These are phyloP conservation scores for Trichomycterus rosablanca DNA, from an alignment of 2,113 vertebrate species.

Conservation along the genomic window DNA sequence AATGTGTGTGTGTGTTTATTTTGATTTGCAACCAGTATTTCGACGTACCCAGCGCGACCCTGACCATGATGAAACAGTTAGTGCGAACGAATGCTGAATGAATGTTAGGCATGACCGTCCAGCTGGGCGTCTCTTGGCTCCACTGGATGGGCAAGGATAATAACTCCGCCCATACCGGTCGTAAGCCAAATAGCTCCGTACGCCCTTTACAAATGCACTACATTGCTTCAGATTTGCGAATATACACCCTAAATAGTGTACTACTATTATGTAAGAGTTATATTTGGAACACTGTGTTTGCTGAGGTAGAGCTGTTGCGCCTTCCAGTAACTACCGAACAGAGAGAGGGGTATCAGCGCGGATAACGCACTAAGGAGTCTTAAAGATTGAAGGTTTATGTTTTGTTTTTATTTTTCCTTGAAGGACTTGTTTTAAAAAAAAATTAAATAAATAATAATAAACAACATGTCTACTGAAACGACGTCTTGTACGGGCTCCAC, in stretches of 20 bases:
- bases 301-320: conserved; percentile 40
- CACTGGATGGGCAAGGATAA: conserved; percentile 33
- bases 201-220: not conserved
- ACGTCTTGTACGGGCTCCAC: conserved; percentile 84
- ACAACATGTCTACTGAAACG: conserved; percentile 76
- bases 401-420: not conserved
- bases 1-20: too few species aligned
- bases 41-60: too few species aligned
- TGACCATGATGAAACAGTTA: too few species aligned
- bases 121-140: conserved; percentile 8
- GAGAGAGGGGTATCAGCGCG: conserved; percentile 1
- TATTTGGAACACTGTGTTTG: not conserved
- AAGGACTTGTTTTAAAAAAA: conserved; percentile 36
- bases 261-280: not conserved
- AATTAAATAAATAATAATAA: conserved; percentile 31
- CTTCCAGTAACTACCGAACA: not conserved
- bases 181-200: not conserved
- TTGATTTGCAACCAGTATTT: too few species aligned
- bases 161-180: conserved; percentile 46
- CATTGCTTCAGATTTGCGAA: too few species aligned
- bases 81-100: too few species aligned
- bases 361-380: conserved; percentile 39
- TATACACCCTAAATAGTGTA: not conserved
- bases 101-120: too few species aligned
- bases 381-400: conserved; percentile 21